Evolutionary conservation across 2,113 vertebrate genomes (phyloP).

Genomic region (Pseudois nayaur): DNA sequence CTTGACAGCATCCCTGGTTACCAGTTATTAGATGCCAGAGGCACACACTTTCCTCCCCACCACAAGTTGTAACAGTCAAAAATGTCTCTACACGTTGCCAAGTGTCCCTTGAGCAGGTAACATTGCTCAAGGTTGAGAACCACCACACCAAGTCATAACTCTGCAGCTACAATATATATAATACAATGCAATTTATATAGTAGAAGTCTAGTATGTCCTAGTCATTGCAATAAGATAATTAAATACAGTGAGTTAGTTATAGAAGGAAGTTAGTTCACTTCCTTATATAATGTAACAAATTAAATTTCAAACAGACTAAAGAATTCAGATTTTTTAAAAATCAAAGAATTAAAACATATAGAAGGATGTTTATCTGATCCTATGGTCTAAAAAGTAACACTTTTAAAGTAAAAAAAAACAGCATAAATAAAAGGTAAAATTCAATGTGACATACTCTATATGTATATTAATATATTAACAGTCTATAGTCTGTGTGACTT

Average conservation of each 20-base stretch:
- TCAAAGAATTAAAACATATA: constrained; percentile 2
- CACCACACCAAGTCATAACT: neutral
- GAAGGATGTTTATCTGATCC: neutral
- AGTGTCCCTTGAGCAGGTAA: neutral
- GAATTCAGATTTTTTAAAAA: neutral
- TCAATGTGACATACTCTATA: neutral
- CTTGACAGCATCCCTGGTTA: neutral
- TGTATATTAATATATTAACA: neutral
- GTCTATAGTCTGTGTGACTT: neutral
- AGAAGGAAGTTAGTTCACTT: neutral
- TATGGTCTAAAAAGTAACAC: neutral
- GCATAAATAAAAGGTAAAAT: neutral
- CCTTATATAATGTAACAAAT: neutral
- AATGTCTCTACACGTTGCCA: neutral
- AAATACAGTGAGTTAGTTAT: neutral
- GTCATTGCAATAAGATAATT: neutral
- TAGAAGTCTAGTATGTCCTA: neutral
- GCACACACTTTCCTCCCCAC: neutral
- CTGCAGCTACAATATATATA: neutral
- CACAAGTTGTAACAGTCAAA: neutral
- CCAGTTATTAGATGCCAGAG: neutral
- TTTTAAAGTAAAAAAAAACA: neutral
- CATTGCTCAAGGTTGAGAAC: neutral
- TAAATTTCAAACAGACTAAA: neutral
- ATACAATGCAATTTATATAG: neutral